Evolutionary conservation across 2,888 invertebrate species (phyloP), one percentile per base, ranked within the genome.

Genomic region (Eupsilia transversa): DNA sequence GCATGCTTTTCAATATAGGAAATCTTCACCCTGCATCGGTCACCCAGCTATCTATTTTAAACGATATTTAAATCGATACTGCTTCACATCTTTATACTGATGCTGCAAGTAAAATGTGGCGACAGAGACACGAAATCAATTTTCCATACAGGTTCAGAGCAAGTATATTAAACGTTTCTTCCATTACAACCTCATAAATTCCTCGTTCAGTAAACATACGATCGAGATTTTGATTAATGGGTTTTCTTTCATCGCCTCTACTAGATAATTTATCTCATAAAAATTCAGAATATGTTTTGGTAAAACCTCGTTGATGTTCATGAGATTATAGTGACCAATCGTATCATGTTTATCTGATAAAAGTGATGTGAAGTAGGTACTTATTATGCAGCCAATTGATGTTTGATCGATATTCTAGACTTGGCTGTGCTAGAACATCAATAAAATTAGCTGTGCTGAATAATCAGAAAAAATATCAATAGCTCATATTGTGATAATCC

Each of bases 331-430:
- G 85, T 87, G 88, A 89, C 85, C 92, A 93, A 93, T 94, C 89
- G 89, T 91, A 89, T 92, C 88, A 89, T 82, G 79, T 88, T 93
- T 95, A 95, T 94, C 94, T 87, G 95, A 94, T 95, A 95, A 93
- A 86, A 77, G 71, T 84, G 82, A 87, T 80, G 85, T 88, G 83
- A 87, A 85, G 85, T n/a, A n/a, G n/a, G n/a, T 89, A 84, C 77
- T 84, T 82, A 84, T 82, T 86, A 85, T 78, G 74, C 77, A 87
- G 76, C 74, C 79, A 88, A 90, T 89, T 86, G 85, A 75, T 88
- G 91, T 91, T 91, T 92, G 91, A 93, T 94, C 92, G 93, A 94
- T 93, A 87, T 80, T 69, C 66, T 71, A 76, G 73, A 81, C 75
- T 79, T 67, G 35, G 76, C 63, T 86, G 84, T 85, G 79, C 80